Evolutionary conservation across 2,797 vertebrate genomes (phyloP).

Genomic region (Garrulus glandarius): DNA sequence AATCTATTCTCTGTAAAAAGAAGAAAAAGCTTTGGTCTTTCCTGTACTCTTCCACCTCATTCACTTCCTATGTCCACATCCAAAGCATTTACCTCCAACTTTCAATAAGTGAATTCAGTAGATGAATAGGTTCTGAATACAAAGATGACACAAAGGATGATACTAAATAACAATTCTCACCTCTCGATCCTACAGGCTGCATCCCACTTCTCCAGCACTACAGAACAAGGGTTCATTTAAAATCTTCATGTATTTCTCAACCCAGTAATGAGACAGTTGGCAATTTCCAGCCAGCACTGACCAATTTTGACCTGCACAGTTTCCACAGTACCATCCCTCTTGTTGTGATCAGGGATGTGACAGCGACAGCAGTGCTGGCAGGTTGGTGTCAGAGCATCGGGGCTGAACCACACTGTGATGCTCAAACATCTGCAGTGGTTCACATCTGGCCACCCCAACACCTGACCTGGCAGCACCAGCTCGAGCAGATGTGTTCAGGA

Average conservation of each 20-base stretch:
- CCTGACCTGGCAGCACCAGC: background rate
- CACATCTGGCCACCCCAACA: background rate
- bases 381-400: background rate
- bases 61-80: background rate
- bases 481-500: background rate
- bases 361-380: background rate
- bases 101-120: background rate
- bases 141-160: background rate
- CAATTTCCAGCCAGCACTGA: background rate
- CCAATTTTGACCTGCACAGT: background rate
- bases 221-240: background rate
- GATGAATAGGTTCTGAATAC: background rate
- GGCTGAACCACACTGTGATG: background rate
- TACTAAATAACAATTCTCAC: background rate
- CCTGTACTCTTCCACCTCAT: background rate
- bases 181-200: background rate
- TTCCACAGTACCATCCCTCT: fast-evolving
- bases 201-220: background rate
- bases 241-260: background rate
- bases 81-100: background rate
- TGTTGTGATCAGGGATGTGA: background rate
- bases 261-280: fast-evolving
- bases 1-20: background rate
- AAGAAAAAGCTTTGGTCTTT: constrained; percentile 6
- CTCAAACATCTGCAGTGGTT: background rate